Evolutionary conservation across 1,140 invertebrate genomes (phyloP).

Genomic region (Tetragonula clypearis): DNA sequence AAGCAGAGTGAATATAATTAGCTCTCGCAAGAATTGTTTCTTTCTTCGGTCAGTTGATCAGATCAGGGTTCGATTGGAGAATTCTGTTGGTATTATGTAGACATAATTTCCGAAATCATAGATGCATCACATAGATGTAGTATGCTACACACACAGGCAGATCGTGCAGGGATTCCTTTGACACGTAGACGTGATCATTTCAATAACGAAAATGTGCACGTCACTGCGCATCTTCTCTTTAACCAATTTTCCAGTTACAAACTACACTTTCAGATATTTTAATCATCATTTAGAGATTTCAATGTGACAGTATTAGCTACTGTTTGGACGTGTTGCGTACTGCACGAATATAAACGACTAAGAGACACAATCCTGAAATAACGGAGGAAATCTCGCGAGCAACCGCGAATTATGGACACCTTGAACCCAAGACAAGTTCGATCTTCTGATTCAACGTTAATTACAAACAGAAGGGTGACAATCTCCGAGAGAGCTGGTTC

Average conservation of each 20-base stretch:
- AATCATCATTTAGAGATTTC: too few relatives aligned
- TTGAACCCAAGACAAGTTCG: not conserved
- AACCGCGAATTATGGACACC: not conserved
- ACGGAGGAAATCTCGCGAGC: not conserved
- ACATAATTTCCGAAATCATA: not conserved
- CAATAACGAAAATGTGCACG: too few relatives aligned
- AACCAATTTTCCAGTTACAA: too few relatives aligned
- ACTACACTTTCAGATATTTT: too few relatives aligned
- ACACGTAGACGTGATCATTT: too few relatives aligned
- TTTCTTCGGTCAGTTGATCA: not conserved
- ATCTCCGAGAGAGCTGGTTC: not conserved
- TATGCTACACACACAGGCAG: not conserved
- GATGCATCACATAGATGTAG: too few relatives aligned
- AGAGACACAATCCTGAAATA: not conserved
- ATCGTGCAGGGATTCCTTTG: too few relatives aligned
- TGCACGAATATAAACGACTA: not conserved
- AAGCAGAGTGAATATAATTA: not conserved
- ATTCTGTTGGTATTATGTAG: not conserved
- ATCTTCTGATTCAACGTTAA: not conserved
- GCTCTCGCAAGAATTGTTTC: not conserved
- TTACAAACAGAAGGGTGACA: not conserved
- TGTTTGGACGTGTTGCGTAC: too few relatives aligned
- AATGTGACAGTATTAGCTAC: too few relatives aligned
- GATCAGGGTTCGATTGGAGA: not conserved
- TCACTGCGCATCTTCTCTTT: too few relatives aligned